Evolutionary conservation across 2,113 vertebrate genomes (phyloP), one percentile per base, ranked within the genome.

Genomic region (Sorex fumeus): DNA sequence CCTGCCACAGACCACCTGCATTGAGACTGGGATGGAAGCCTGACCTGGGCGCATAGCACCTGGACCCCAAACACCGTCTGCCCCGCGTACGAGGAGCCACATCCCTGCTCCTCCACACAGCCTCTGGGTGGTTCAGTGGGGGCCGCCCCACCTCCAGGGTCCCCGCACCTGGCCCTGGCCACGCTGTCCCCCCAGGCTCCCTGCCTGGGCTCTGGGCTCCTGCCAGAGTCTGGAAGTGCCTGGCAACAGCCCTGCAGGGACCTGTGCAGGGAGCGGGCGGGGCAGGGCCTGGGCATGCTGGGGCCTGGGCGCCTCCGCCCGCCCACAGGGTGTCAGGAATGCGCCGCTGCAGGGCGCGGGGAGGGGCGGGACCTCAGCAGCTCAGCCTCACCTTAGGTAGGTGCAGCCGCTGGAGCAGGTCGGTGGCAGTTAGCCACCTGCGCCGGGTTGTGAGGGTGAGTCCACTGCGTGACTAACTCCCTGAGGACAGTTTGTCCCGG

Each of bases 311-410:
- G 53, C 92, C 94, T 94, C 95, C 81, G 1, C 95, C 95, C 81
- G 1, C 95, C 90, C 62, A 88, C 87, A 81, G 84, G 75, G n/a
- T 93, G 86, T 91, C 77, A 97, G 93, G 96, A 97, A 97, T 96
- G 96, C 3, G 81, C 74, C 12, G 88, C 96, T 95, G 79, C 64
- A 12, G 71, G 96, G 93, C 90, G 50, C 92, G 2, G 0, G 77
- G 77, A 50, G 75, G 66, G 85, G 79, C 0, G 43, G 87, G 78
- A 53, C 66, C 43, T 86, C 75, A 5, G 7, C 85, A 45, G 66
- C 78, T 93, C 78, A 75, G 70, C 76, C 76, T 76, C 23, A 60
- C 77, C 93, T 71, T 25, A 50, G 45, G 66, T 76, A 89, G 87
- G 81, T 30, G 40, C 69, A 57, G 74, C 57, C 81, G 81, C 45